Conservation (phyloP, 2,888 invertebrate species). For the Polyommatus icarus region DNA sequence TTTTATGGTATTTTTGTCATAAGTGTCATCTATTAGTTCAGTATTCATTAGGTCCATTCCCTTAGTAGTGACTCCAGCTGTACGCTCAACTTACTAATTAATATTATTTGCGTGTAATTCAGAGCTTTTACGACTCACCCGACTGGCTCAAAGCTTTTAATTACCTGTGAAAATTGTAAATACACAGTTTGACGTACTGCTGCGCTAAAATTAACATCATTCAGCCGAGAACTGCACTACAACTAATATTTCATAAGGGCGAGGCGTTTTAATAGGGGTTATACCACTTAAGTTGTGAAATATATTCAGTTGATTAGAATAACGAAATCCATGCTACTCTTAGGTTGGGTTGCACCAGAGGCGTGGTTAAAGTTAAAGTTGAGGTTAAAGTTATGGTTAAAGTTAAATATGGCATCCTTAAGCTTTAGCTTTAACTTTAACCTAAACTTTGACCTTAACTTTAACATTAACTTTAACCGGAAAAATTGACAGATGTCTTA, state of each 20-base stretch:
- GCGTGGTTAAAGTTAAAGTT: no score
- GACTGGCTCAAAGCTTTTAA: conserved; percentile 3
- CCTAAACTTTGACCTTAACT: no score
- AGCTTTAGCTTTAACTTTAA: no score
- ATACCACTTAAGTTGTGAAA: background rate
- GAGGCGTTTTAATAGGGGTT: background rate
- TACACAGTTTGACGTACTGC: background rate
- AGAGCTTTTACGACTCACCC: background rate
- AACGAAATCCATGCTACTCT: background rate
- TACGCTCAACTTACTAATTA: background rate
- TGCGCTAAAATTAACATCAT: background rate
- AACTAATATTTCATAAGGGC: background rate
- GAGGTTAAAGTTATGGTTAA: no score
- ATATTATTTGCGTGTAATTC: background rate
- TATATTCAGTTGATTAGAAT: no score
- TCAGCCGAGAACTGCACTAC: background rate
- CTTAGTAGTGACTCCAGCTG: background rate
- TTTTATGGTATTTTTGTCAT: no score
- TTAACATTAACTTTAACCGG: no score
- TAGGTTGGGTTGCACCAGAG: no score
- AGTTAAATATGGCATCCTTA: no score
- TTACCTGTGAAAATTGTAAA: background rate
- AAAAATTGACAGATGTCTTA: no score
- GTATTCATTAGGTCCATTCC: no score
- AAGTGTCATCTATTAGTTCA: no score